These are phyloP conservation scores for Anabas testudineus DNA, from an alignment of 2,797 vertebrate genomes.

Conservation along the genomic window DNA sequence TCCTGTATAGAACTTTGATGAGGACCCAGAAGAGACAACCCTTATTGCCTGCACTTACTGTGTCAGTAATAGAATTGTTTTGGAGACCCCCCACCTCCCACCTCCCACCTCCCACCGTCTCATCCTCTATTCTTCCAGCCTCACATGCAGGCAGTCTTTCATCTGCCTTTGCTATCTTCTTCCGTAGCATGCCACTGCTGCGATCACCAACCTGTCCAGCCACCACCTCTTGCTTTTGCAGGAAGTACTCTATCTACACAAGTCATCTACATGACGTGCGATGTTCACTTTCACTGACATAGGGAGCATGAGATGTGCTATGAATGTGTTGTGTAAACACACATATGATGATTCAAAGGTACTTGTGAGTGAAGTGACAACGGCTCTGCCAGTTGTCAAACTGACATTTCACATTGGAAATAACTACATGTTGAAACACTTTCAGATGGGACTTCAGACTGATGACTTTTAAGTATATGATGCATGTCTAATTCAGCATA, in stretches of 20 bases:
- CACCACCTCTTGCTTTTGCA: constrained; percentile 48
- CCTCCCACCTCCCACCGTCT: constrained; percentile 69
- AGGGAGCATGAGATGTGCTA: constrained; percentile 36
- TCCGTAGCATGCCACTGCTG: constrained; percentile 82
- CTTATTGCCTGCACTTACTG: constrained; percentile 83
- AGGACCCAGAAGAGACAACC: constrained; percentile 79
- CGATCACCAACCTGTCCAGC: constrained; percentile 40
- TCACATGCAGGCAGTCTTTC: constrained; percentile 87
- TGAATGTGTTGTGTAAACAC: constrained; percentile 45
- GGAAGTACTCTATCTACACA: constrained; percentile 60
- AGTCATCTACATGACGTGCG: constrained; percentile 48
- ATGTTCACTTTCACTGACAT: constrained; percentile 66
- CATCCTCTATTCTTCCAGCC: constrained; percentile 76
- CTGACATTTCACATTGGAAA: background rate
- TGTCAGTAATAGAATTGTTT: constrained; percentile 84
- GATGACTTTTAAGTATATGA: too few species aligned
- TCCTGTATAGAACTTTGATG: constrained; percentile 83
- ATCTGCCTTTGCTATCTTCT: constrained; percentile 83
- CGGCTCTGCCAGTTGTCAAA: background rate
- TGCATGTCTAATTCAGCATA: too few species aligned
- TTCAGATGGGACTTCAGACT: too few species aligned
- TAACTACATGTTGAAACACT: background rate
- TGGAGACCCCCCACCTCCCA: constrained; percentile 82
- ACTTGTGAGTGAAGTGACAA: constrained; percentile 1
- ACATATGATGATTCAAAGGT: constrained; percentile 17